phyloP scores from a whole-genome alignment of 1,140 invertebrate genomes.

The Episyrphus balteatus region DNA sequence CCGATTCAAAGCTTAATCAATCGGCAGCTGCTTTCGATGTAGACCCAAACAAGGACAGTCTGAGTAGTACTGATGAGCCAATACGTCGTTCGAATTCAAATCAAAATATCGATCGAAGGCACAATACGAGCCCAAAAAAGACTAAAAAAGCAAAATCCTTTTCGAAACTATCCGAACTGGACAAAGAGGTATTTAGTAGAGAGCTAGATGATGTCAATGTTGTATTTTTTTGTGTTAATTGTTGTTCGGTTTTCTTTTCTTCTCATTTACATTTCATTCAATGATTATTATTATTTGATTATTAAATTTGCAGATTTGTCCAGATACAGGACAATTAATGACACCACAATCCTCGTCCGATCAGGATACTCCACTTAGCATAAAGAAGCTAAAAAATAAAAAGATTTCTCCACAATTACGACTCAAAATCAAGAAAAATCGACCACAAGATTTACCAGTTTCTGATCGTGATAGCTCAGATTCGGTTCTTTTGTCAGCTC shows the following conservation, averaged over 20 bases:
- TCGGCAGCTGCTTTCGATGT: conserved; percentile 11
- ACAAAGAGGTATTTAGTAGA: conserved; percentile 34
- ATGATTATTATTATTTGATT: not conserved
- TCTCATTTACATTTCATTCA: no score
- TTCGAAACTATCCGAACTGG: conserved; percentile 40
- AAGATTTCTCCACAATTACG: conserved; percentile 19
- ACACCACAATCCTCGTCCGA: conserved; percentile 27
- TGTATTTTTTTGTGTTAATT: no score
- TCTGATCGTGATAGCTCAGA: conserved; percentile 14
- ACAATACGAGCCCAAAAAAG: conserved; percentile 28
- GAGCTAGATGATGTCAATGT: not conserved
- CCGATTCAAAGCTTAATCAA: conserved; percentile 51
- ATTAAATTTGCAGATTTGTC: conserved; percentile 19
- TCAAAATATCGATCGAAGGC: conserved; percentile 40
- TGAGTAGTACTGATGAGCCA: conserved; percentile 36
- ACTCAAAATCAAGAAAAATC: conserved; percentile 22
- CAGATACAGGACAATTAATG: conserved; percentile 23
- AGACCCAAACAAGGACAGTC: conserved; percentile 12
- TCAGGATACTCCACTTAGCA: conserved; percentile 29
- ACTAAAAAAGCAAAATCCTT: conserved; percentile 44
- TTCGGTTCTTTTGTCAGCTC: conserved; percentile 8
- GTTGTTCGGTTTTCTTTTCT: no score
- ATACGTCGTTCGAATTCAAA: conserved; percentile 36
- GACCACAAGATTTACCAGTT: conserved; percentile 22
- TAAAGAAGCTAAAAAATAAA: conserved; percentile 31